Base-by-base conservation (phyloP, 2,113 vertebrate species). In the Leiothrix lutea region DNA sequence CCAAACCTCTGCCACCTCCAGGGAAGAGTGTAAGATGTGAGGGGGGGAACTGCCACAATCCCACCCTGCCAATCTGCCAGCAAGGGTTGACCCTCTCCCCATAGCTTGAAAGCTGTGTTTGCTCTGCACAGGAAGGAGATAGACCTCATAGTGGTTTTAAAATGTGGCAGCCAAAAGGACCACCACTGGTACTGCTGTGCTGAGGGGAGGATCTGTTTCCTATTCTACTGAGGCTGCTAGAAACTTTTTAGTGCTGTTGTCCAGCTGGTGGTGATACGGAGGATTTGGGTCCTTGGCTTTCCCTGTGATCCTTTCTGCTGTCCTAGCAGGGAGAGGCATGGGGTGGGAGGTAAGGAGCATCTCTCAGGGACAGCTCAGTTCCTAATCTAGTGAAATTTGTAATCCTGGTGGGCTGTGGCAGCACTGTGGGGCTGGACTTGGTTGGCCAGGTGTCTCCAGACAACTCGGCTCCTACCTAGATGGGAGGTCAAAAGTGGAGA, bases 181-280 rank as follows among this genome's bases (percentile, higher is more conserved):
- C 42, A 38, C 31, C 22, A 16, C 56, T 31, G 51, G 35, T 51
- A 28, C 18, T 70, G 67, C 81, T 94, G 42, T 89, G 60, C 28
- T 38, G 66, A 45, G 61, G 8, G 16, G 36, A 71, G 44, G 25
- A 13, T 54, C 25, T 38, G 29, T 54, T 85, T 66, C 42, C 8
- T 88, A 1, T 56, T 82, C 51, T 80, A 16, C 29, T 42, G 70
- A 79, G 35, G 44, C 66, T 81, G 31, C 40, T 79, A 28, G 61
- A 95, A 96, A 91, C 75, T 90, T 96, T 82, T 48, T 60, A 20
- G 67, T 29, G 18, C 50, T 85, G 60, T 73, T 80, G 42, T 92
- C 74, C 86, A 93, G 67, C 74, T 91, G 74, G 56, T 81, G 82
- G 9, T 54, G 90, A 45, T 73, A 33, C 0, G 0, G 45, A 80